Base-by-base conservation (phyloP, 2,888 invertebrate genomes). In the Epistrophella euchroma region DNA sequence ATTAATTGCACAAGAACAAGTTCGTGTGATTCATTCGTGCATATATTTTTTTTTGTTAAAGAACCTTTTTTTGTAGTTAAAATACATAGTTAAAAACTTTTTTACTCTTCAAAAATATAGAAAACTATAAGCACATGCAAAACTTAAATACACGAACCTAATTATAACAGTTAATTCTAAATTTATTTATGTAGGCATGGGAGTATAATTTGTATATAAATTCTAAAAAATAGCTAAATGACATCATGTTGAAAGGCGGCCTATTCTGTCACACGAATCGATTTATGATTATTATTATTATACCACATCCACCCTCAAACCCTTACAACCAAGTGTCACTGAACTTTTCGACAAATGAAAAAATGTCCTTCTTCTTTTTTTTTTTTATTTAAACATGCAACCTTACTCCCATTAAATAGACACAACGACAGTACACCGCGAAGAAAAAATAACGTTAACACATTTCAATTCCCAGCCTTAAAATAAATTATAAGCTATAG, bases 301-400 rank as follows among this genome's bases (percentile, higher is more conserved):
- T 60, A 60, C 15, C 22, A 73, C 47, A 19, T 10, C 60, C 70
- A 55, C 45, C 17, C 52, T 50, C 47, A 47, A 47, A 17, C 19
- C n/a, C 10, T 22, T 35, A 47, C 55, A 45, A 35, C 45, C 19
- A 47, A 78, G 66, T 47, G 78, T 79, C 73, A 66, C 56, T 79
- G 72, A 79, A 72, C 78, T 79, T 64, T 47, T 73, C 55, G 28
- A 64, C 37, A 55, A 52, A 52, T 35, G 28, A 52, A 78, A 78
- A 52, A 78, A 78, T 68, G 52, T 68, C 37, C 68, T 68, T 52
- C 22, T 35, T 35, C 5, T 32, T 9, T 32, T 32, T 32, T 28
- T 28, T 28, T 3, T 28, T 28, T 28, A 5, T 37, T 25, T 1
- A 37, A 68, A 52, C 68, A 68, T 68, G 68, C 68, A 52, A 68